A percentile compares a stretch with the other conserved stretches of the same genome.
phyloP scores from a whole-genome alignment of 2,113 vertebrate species.

The Tachuris rubrigastra region DNA sequence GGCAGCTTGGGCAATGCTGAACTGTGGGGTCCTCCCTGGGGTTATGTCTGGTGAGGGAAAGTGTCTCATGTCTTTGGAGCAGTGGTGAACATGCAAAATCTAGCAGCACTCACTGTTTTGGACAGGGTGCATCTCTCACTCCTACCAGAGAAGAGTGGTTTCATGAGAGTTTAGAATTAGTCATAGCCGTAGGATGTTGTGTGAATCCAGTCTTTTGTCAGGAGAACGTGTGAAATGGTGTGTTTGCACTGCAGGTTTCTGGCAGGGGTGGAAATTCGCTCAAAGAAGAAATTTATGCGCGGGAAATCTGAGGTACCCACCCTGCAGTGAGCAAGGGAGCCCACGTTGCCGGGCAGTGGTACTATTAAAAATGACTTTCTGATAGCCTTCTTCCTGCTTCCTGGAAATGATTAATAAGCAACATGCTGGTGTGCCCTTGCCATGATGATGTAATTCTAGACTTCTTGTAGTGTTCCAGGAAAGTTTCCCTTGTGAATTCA shows the following conservation, averaged over 20 bases:
- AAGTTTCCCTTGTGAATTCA: background rate
- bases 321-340: background rate
- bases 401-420: constrained; percentile 40
- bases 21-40: background rate
- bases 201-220: background rate
- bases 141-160: background rate
- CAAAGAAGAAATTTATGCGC: background rate
- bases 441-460: constrained; percentile 22
- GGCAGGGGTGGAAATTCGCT: background rate
- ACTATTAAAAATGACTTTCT: background rate
- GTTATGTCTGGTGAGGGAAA: background rate
- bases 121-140: background rate
- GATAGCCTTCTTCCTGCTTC: constrained; percentile 19
- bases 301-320: background rate
- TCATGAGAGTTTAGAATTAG: background rate
- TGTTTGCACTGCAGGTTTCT: background rate
- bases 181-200: background rate
- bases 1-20: background rate
- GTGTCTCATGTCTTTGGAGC: background rate
- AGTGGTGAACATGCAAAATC: background rate
- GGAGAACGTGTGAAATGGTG: background rate
- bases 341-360: background rate
- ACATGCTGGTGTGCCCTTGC: background rate
- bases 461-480: background rate
- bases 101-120: background rate